Percentiles rank a stretch among this genome's conserved stretches.
These are phyloP conservation scores for Hippocampus mohnikei DNA, from an alignment of 2,113 vertebrate species.

Conservation along the genomic window DNA sequence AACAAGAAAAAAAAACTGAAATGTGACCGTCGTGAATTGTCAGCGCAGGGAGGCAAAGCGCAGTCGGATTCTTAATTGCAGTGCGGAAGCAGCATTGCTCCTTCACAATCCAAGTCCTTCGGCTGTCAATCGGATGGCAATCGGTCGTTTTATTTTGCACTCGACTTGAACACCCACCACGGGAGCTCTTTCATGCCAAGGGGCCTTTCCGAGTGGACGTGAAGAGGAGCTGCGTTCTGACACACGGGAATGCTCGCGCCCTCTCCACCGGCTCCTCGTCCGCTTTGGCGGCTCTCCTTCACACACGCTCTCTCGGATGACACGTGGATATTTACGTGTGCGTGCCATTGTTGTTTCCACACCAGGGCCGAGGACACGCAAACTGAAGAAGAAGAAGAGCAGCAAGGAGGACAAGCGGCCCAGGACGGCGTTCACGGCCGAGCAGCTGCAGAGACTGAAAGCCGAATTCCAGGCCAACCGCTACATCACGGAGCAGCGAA, in stretches of 20 bases:
- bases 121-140: background rate
- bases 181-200: background rate
- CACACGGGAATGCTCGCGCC: background rate
- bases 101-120: too few species aligned
- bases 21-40: background rate
- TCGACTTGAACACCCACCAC: background rate
- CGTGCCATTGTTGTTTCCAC: slow-evolving; percentile 75
- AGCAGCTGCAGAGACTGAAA: slow-evolving; percentile 90
- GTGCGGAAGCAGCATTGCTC: too few species aligned
- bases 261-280: background rate
- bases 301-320: background rate
- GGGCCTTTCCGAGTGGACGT: background rate
- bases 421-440: slow-evolving; percentile 87
- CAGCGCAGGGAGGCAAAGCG: background rate
- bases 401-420: slow-evolving; percentile 91
- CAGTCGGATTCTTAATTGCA: background rate
- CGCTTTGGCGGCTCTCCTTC: background rate
- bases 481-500: slow-evolving; percentile 88
- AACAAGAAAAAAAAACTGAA: background rate
- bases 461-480: slow-evolving; percentile 88
- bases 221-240: background rate
- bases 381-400: slow-evolving; percentile 95
- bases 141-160: background rate
- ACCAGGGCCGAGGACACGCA: slow-evolving; percentile 95
- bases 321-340: slow-evolving; percentile 62